Percentiles rank a stretch among this genome's conserved stretches.
Evolutionary conservation across 2,888 invertebrate genomes (phyloP).

Genomic region (Agrochola lychnidis): DNA sequence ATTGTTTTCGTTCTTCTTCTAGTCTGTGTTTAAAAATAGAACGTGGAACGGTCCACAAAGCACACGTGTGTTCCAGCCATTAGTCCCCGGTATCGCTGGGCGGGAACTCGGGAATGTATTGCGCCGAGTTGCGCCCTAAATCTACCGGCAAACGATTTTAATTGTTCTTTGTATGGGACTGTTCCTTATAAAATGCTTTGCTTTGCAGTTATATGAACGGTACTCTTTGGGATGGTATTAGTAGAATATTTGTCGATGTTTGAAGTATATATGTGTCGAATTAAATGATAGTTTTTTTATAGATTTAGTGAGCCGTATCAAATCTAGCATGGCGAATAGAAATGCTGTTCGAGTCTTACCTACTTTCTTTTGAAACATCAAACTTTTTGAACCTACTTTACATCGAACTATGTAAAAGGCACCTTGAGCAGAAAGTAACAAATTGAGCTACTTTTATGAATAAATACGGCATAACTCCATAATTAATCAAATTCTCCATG

Average conservation of each 20-base stretch:
- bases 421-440: constrained; percentile 8
- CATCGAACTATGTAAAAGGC: neutral
- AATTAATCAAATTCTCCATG: constrained; percentile 34
- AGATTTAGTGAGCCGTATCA: constrained; percentile 7
- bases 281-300: constrained; percentile 9
- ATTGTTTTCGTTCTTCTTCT: constrained; percentile 50
- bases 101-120: constrained; percentile 80
- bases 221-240: constrained; percentile 27
- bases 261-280: constrained; percentile 25
- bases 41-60: constrained; percentile 57
- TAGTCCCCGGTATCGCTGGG: constrained; percentile 75
- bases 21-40: constrained; percentile 60
- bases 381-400: constrained; percentile 8
- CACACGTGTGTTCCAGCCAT: constrained; percentile 73
- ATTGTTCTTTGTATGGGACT: constrained; percentile 67
- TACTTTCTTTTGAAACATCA: constrained; percentile 25
- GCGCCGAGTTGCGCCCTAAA: constrained; percentile 77
- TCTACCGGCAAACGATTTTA: constrained; percentile 79
- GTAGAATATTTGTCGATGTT: constrained; percentile 14
- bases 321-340: constrained; percentile 24
- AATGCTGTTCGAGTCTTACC: constrained; percentile 1
- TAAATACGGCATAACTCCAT: constrained; percentile 3
- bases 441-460: constrained; percentile 27
- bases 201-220: constrained; percentile 24
- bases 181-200: constrained; percentile 59